A percentile compares a stretch with the other conserved stretches of the same genome.
Evolutionary conservation across 1,140 invertebrate genomes (phyloP).

Genomic region (Halotydeus destructor): DNA sequence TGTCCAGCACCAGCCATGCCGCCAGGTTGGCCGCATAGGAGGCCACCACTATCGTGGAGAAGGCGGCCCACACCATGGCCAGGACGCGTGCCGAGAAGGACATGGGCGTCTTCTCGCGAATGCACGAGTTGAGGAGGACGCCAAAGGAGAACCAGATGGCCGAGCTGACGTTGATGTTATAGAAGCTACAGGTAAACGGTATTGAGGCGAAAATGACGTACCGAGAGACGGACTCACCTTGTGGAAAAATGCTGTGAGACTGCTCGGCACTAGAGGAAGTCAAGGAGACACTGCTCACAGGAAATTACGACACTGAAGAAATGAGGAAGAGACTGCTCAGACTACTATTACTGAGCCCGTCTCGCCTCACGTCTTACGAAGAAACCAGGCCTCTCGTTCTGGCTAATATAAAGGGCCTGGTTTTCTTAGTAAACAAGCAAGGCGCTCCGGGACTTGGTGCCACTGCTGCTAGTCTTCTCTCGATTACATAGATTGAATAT

Average conservation of each 20-base stretch:
- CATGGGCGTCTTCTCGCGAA: slow-evolving; percentile 92
- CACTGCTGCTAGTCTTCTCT: no score
- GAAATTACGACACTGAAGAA: no score
- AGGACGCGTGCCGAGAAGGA: slow-evolving; percentile 93
- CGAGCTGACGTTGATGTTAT: slow-evolving; percentile 93
- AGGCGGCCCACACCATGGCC: slow-evolving; percentile 99
- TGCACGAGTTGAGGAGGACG: slow-evolving; percentile 90
- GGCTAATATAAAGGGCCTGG: no score
- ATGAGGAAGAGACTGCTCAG: no score
- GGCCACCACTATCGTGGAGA: slow-evolving; percentile 99
- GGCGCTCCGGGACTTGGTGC: no score
- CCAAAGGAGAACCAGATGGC: no score
- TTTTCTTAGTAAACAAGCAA: no score
- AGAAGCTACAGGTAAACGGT: slow-evolving; percentile 93
- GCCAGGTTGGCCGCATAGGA: slow-evolving; percentile 89
- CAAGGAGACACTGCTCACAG: no score
- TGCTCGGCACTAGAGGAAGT: slow-evolving; percentile 32
- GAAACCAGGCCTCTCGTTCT: no score
- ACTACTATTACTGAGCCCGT: no score
- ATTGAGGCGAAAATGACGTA: slow-evolving; percentile 74
- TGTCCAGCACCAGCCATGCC: slow-evolving; percentile 59
- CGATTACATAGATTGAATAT: no score
- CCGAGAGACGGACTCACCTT: slow-evolving; percentile 55
- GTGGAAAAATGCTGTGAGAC: slow-evolving; percentile 73
- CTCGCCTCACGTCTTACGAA: no score